Percentiles rank a stretch among this genome's conserved stretches.
phyloP scores from a whole-genome alignment of 2,888 invertebrate species.

The Archaeoteleia sp. region DNA sequence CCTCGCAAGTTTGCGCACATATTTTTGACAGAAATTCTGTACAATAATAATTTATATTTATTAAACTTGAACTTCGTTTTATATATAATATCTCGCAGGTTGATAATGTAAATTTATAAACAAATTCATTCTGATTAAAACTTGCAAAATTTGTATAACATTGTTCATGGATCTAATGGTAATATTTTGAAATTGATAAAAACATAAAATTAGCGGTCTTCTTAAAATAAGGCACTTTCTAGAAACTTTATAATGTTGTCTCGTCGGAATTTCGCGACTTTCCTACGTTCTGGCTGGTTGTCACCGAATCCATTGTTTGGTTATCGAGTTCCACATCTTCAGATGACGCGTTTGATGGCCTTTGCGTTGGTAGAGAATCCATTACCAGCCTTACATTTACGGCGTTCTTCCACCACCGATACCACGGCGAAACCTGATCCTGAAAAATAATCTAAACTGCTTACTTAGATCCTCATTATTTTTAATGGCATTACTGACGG shows the following conservation, averaged over 20 bases:
- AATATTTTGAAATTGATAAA: too few species aligned
- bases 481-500: conserved; percentile 23
- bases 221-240: too few species aligned
- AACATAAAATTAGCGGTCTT: too few species aligned
- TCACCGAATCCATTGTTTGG: conserved; percentile 49
- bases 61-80: too few species aligned
- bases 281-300: conserved; percentile 28
- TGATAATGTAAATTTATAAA: too few species aligned
- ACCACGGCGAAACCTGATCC: conserved; percentile 83
- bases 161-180: too few species aligned
- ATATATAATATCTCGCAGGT: too few species aligned
- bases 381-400: conserved; percentile 80
- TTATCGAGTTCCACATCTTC: conserved; percentile 52
- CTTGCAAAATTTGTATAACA: too few species aligned
- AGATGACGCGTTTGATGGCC: conserved; percentile 54
- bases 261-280: conserved; percentile 38
- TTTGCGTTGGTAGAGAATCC: conserved; percentile 74
- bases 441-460: conserved; percentile 52
- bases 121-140: too few species aligned
- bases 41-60: too few species aligned
- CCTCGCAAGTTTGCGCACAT: conserved; percentile 5
- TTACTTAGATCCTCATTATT: conserved; percentile 15
- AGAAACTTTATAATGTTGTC: conserved; percentile 25
- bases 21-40: too few species aligned
- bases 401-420: conserved; percentile 81